phyloP scores from a whole-genome alignment of 1,140 invertebrate genomes.

The Bombus polaris region DNA sequence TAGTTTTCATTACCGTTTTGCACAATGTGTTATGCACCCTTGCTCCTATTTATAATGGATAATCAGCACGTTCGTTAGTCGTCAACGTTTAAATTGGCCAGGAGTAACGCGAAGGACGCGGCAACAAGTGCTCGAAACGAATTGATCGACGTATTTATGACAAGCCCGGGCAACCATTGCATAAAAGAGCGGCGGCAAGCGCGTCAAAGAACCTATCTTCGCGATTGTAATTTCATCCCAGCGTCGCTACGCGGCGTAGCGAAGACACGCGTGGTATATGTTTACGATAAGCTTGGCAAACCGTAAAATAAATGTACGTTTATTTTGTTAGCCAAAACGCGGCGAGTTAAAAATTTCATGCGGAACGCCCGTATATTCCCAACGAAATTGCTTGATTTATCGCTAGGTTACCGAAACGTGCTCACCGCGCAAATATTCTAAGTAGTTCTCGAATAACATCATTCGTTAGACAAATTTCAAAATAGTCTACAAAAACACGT shows the following conservation, averaged over 20 bases:
- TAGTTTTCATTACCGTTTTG: not conserved
- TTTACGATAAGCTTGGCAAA: constrained; percentile 17
- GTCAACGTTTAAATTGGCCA: not conserved
- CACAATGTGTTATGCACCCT: too few relatives aligned
- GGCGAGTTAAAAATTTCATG: constrained; percentile 13
- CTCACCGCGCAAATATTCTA: not conserved
- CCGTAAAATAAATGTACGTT: not conserved
- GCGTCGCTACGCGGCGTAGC: not conserved
- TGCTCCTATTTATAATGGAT: constrained; percentile 2
- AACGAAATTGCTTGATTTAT: constrained; percentile 1
- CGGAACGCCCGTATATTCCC: not conserved
- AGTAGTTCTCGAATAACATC: not conserved
- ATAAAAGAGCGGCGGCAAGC: not conserved
- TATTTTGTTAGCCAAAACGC: not conserved
- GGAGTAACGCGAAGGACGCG: not conserved
- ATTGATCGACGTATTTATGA: constrained; percentile 24
- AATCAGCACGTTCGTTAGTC: not conserved
- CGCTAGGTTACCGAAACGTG: not conserved
- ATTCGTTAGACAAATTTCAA: not conserved
- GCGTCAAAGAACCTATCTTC: not conserved
- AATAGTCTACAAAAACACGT: not conserved
- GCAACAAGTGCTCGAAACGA: constrained; percentile 16
- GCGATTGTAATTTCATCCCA: constrained; percentile 15
- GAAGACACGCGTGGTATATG: not conserved
- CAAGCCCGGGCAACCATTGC: not conserved